Evolutionary conservation across 2,888 invertebrate genomes (phyloP).

Genomic region (Dinocampus coccinellae): DNA sequence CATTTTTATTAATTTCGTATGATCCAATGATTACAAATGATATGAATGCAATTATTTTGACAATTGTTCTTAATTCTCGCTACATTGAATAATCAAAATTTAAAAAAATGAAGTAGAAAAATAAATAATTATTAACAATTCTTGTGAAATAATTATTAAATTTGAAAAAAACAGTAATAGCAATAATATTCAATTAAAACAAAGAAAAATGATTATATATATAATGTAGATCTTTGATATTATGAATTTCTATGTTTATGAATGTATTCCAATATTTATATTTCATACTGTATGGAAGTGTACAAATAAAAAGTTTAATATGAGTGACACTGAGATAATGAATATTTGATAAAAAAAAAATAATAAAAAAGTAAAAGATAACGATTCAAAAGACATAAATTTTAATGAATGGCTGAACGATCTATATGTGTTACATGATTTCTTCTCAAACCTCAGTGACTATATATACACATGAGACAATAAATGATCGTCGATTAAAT

Average conservation of each 20-base stretch:
- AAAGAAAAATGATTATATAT: too few relatives aligned
- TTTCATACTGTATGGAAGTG: not conserved
- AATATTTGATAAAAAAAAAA: constrained; percentile 6
- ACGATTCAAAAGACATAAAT: not conserved
- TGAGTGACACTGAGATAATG: not conserved
- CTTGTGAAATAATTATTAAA: too few relatives aligned
- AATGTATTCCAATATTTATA: not conserved
- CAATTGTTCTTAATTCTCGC: not conserved
- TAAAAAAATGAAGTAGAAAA: not conserved
- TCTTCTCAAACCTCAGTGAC: not conserved
- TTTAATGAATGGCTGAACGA: not conserved
- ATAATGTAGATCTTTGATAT: too few relatives aligned
- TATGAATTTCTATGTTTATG: too few relatives aligned
- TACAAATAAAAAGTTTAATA: not conserved
- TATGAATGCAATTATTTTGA: not conserved
- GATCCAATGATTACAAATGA: not conserved
- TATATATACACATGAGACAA: constrained; percentile 18
- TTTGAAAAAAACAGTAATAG: not conserved
- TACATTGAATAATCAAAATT: too few relatives aligned
- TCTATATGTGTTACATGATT: not conserved
- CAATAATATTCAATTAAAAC: not conserved
- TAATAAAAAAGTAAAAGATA: too few relatives aligned
- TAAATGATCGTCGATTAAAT: constrained; percentile 60
- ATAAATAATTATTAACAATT: not conserved
- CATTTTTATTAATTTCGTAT: not conserved